Conservation (phyloP, 2,113 vertebrate genomes). For the Podiceps cristatus region DNA sequence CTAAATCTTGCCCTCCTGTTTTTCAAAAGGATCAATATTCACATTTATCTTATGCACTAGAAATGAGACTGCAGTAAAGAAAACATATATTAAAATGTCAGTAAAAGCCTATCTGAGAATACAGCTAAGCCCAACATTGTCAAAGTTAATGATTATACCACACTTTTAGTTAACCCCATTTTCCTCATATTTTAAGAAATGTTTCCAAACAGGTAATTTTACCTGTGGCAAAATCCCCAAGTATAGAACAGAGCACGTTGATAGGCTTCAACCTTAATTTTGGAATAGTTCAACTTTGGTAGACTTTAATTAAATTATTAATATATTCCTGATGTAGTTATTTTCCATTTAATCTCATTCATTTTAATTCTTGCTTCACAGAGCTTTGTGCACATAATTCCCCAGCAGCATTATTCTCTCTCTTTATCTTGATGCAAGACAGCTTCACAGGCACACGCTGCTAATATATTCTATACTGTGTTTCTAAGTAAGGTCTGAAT, state of each 20-base stretch:
- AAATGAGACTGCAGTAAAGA: not conserved
- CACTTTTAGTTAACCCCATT: not conserved
- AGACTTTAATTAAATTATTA: conserved; percentile 71
- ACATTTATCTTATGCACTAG: not conserved
- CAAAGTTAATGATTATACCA: not conserved
- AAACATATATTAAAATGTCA: not conserved
- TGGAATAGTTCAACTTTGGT: conserved; percentile 51
- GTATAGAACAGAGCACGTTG: not conserved
- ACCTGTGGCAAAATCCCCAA: not conserved
- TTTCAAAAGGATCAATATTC: not conserved
- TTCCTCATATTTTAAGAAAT: not conserved
- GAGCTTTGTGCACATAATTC: conserved; percentile 51
- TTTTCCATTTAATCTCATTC: conserved; percentile 67
- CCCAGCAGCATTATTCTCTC: conserved; percentile 15
- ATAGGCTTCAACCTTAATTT: conserved; percentile 29
- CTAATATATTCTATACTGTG: not conserved
- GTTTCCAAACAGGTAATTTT: not conserved
- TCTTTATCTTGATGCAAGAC: conserved; percentile 9
- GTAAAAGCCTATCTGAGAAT: not conserved
- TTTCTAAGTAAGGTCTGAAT: not conserved
- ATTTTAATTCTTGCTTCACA: conserved; percentile 62
- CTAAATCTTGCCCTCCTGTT: not conserved
- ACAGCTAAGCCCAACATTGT: not conserved
- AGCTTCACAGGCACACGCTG: not conserved
- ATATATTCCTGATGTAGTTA: conserved; percentile 61